Evolutionary conservation across 2,888 invertebrate genomes (phyloP), one percentile per base, ranked within the genome.

Genomic region (Ashinkailepas kermadecensis): DNA sequence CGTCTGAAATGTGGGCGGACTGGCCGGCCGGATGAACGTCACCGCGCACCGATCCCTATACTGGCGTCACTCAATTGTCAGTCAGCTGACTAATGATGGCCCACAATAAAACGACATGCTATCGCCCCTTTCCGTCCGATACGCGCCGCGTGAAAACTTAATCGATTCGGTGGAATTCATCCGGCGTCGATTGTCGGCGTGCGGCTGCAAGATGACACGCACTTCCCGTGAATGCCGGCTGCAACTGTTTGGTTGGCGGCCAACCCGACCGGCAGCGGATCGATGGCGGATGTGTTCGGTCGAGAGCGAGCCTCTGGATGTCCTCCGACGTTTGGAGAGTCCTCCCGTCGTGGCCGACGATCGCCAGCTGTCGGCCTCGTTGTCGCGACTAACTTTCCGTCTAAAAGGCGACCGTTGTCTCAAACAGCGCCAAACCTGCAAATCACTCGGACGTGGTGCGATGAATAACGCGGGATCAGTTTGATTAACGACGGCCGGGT

Each of bases 191-290:
- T 54, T 74, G 74, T 74, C 74, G 0, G 54, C 25, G 74, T 10
- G 13, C 74, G 54, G 74, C 74, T 74, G 74, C 74, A 74, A 54
- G 74, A 74, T 74, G 74, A 74, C 74, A 54, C 8, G 54, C 23
- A 18, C 0, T 18, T 74, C 54, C 74, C 74, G 74, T 7, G 1
- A 18, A 62, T 8, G 7, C 18, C 13, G 18, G 62, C 62, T 62
- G 62, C 62, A 13, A 18, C 62, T 62, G 62, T 62, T 18, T 15
- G 13, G 62, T 18, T 62, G 18, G 62, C 62, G 15, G 39, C 39
- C 39, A 39, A 4, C 39, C 18, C 62, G 62, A 18, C 7, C 62
- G 62, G 18, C 18, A 18, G 62, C 1, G 15, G 62, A 62, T 62
- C 62, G 62, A 62, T 62, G 62, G 15, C 62, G 62, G 18, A 18